These are phyloP conservation scores for Orchestes rusci DNA, from an alignment of 2,888 invertebrate species.

Conservation along the genomic window DNA sequence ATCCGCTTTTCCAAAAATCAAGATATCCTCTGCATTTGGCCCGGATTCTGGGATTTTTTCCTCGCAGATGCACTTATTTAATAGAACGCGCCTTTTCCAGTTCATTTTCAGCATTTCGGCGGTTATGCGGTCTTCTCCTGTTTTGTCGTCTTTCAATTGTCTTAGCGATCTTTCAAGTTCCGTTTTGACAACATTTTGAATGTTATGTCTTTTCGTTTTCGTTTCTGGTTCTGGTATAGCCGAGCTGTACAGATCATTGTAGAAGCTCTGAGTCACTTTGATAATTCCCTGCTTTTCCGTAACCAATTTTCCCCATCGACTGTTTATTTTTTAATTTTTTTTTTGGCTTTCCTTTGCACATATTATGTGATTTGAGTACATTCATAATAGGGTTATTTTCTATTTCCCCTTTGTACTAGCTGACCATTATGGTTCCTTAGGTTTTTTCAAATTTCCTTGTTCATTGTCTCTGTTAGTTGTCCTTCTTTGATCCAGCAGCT, in stretches of 20 bases:
- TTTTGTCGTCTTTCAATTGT: not conserved
- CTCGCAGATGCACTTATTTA: not conserved
- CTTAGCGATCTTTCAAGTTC: not conserved
- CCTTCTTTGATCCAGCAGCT: not conserved
- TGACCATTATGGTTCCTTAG: not conserved
- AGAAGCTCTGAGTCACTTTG: not conserved
- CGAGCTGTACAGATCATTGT: not conserved
- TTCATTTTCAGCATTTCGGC: not conserved
- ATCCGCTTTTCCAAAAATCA: not conserved
- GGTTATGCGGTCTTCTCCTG: not conserved
- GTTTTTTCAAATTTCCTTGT: no score
- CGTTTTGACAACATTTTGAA: not conserved
- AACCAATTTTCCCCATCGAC: no score
- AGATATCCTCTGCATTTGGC: not conserved
- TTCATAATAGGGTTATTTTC: not conserved
- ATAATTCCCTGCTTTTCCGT: not conserved
- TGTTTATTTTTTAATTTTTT: not conserved
- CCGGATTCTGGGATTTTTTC: not conserved
- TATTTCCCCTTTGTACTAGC: not conserved
- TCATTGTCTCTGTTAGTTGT: not conserved
- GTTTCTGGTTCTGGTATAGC: not conserved
- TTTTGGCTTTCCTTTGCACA: not conserved
- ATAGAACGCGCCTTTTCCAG: not conserved
- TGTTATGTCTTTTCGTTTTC: no score
- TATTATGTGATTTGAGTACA: not conserved